Evolutionary conservation across 1,140 invertebrate species (phyloP), one percentile per base, ranked within the genome.

Genomic region (Ceratina japonica): DNA sequence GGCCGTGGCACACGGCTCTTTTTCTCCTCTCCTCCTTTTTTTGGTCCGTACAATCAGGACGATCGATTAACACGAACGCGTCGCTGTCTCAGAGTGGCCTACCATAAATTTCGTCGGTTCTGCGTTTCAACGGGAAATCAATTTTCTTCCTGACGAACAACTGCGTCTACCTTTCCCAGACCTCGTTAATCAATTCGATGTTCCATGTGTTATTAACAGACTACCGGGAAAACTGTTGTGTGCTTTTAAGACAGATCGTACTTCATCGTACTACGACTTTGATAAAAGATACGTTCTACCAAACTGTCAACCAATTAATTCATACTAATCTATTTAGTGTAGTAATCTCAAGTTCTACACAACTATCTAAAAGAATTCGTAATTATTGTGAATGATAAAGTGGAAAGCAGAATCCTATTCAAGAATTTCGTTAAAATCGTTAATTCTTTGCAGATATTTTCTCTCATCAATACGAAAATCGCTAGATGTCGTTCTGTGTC

Each of bases 111-210:
- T 85, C 75, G 79, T 74, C 85, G 22, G 77, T 44, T 70, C 69
- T 75, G 69, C 79, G 82, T 82, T 81, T 82, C 76, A 72, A 62
- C 77, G 75, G 73, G 75, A 63, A 86, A 89, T 90, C 89, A 89
- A 89, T 89, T 89, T 90, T 88, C 86, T 82, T 83, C 78, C 69
- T 87, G 87, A 89, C 77, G 81, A 84, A 88, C 80, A 81, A 83
- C 79, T 81, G 49, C 75, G 10, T 70, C 68, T 74, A 59, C 70
- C 73, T 71, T 8, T 54, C 68, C 12, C 3, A 74, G 51, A 31
- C 65, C n/a, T 76, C 58, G 24, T 81, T 62, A 68, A 84, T 83
- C 37, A 10, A 44, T 44, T 44, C 37, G 0, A 44, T 44, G 37
- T 44, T 44, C 10, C 37, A 7, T 10, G 37, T 10, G 5, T 2